Evolutionary conservation across 2,888 invertebrate species (phyloP).

Genomic region (Anoncus sp.): DNA sequence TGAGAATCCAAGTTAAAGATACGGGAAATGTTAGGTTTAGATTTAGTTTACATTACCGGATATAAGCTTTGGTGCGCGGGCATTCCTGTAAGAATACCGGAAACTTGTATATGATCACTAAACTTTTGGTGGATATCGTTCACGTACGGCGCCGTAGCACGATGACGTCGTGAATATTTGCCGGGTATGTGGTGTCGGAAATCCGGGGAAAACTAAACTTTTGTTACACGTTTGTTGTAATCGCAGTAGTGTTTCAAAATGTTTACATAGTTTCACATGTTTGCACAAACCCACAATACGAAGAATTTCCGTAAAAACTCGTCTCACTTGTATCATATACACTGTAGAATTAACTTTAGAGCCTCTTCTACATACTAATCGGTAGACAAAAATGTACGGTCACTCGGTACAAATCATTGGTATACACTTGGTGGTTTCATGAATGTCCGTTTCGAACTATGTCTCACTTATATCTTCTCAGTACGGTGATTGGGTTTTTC

Average conservation of each 20-base stretch:
- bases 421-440: conserved; percentile 31
- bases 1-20: conserved; percentile 26
- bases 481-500: conserved; percentile 22
- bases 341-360: conserved; percentile 6
- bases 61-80: conserved; percentile 82
- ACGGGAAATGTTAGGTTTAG: conserved; percentile 68
- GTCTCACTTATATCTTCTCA: not conserved
- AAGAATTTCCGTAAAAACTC: not conserved
- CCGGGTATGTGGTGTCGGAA: not conserved
- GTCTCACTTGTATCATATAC: not conserved
- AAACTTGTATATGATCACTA: conserved; percentile 14
- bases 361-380: conserved; percentile 32
- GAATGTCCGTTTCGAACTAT: conserved; percentile 8
- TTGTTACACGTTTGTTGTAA: not conserved
- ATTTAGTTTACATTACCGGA: conserved; percentile 77
- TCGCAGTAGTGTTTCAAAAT: not conserved
- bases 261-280: not conserved
- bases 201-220: conserved; percentile 9
- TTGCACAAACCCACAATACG: not conserved
- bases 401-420: not conserved
- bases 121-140: conserved; percentile 8
- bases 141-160: conserved; percentile 34
- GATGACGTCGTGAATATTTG: conserved; percentile 8
- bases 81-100: conserved; percentile 60
- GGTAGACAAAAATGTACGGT: not conserved